Percentiles rank a stretch among this genome's conserved stretches.
Conservation (phyloP, 2,113 vertebrate genomes). For the Peromyscus leucopus region DNA sequence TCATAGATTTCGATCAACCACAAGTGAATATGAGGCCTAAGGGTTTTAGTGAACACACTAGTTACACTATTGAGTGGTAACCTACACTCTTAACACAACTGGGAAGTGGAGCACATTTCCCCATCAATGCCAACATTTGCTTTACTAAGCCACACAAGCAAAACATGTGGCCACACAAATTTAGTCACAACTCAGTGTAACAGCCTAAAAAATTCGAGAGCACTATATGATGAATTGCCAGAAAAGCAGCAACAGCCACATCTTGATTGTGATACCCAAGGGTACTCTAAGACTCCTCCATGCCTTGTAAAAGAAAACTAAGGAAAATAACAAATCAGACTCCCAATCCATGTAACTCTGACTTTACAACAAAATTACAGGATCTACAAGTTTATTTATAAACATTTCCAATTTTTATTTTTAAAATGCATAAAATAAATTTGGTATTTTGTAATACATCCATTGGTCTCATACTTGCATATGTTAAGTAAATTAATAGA, state of each 20-base stretch:
- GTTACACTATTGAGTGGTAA: not conserved
- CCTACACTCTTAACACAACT: not conserved
- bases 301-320: not conserved
- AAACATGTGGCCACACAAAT: not conserved
- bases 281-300: not conserved
- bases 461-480: not conserved
- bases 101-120: not conserved
- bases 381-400: not conserved
- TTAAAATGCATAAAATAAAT: not conserved
- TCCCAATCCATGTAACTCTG: not conserved
- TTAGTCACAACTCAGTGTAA: not conserved
- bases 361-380: not conserved
- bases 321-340: not conserved
- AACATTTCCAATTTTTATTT: not conserved
- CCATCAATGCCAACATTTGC: not conserved
- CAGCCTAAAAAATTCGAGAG: not conserved
- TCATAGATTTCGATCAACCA: not conserved
- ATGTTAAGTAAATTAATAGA: not conserved
- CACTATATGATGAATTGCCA: not conserved
- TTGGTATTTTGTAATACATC: constrained; percentile 9
- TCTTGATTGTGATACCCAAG: not conserved
- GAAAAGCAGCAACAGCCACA: not conserved
- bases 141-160: not conserved
- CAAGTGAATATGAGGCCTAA: not conserved
- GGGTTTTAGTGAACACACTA: not conserved